Percentiles rank a stretch among this genome's conserved stretches.
Evolutionary conservation across 1,140 invertebrate genomes (phyloP).

Genomic region (Magallana angulata): DNA sequence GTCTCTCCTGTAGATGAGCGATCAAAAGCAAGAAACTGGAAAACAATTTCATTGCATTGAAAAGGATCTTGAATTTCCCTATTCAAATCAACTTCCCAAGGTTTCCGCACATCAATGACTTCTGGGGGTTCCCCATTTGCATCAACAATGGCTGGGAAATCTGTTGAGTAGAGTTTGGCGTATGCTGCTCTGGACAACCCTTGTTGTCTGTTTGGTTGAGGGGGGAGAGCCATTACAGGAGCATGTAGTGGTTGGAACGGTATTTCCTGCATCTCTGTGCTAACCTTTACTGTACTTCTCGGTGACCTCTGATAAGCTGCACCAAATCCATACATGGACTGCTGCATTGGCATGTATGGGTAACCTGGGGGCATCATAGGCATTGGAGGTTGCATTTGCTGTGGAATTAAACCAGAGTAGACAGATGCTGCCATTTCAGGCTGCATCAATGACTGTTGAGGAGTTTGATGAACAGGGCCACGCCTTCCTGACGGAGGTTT

Average conservation of each 20-base stretch:
- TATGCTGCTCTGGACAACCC: conserved; percentile 77
- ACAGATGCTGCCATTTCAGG: background rate
- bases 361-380: background rate
- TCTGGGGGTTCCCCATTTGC: conserved; percentile 76
- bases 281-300: conserved; percentile 36
- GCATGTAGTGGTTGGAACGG: conserved; percentile 73
- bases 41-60: conserved; percentile 78
- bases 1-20: conserved; percentile 66
- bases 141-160: conserved; percentile 77
- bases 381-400: background rate
- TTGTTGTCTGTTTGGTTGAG: conserved; percentile 65
- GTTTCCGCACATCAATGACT: conserved; percentile 75
- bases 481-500: conserved; percentile 54
- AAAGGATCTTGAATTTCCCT: conserved; percentile 76
- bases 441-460: conserved; percentile 32
- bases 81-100: conserved; percentile 60
- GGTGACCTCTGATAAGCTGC: background rate
- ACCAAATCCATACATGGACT: conserved; percentile 27
- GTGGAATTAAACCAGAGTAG: background rate
- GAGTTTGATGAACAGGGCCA: conserved; percentile 5
- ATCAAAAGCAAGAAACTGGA: conserved; percentile 79
- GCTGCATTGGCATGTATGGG: conserved; percentile 8
- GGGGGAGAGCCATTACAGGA: conserved; percentile 69
- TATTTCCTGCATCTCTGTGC: conserved; percentile 71
- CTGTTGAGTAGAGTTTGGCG: conserved; percentile 76